A percentile compares a stretch with the other conserved stretches of the same genome.
These are phyloP conservation scores for Dorcus parallelipipedus DNA, from an alignment of 2,888 invertebrate genomes.

Conservation along the genomic window DNA sequence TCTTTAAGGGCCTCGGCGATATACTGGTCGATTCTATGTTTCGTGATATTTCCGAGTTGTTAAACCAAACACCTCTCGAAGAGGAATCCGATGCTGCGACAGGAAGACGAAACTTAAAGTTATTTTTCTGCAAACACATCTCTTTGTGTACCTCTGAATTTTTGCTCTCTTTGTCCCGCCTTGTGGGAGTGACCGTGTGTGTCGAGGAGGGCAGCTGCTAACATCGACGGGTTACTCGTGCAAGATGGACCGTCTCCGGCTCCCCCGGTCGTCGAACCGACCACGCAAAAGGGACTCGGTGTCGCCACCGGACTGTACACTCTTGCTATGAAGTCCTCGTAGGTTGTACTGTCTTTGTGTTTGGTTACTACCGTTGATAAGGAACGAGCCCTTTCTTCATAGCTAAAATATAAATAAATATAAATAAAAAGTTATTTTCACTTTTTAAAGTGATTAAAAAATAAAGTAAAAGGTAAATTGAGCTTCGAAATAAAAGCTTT, in stretches of 20 bases:
- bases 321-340: constrained; percentile 80
- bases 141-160: constrained; percentile 39
- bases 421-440: too few relatives aligned
- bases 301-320: constrained; percentile 66
- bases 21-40: constrained; percentile 48
- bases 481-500: too few relatives aligned
- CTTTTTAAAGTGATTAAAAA: too few relatives aligned
- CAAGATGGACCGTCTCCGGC: constrained; percentile 37
- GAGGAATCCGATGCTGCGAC: constrained; percentile 35
- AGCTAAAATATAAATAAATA: constrained; percentile 55
- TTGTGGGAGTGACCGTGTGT: constrained; percentile 48
- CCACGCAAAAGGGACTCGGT: constrained; percentile 49
- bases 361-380: constrained; percentile 80
- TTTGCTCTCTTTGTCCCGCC: constrained; percentile 37
- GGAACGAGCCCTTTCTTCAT: constrained; percentile 84
- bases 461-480: too few relatives aligned
- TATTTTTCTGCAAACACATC: not conserved
- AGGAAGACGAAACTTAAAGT: not conserved
- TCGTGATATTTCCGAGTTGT: constrained; percentile 41
- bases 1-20: constrained; percentile 69
- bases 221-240: constrained; percentile 51
- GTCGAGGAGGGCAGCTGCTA: constrained; percentile 59
- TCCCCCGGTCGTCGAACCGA: constrained; percentile 28
- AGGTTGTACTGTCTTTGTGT: constrained; percentile 84
- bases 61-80: constrained; percentile 45